Evolutionary conservation across 2,888 invertebrate species (phyloP).

Genomic region (Meganola albula): DNA sequence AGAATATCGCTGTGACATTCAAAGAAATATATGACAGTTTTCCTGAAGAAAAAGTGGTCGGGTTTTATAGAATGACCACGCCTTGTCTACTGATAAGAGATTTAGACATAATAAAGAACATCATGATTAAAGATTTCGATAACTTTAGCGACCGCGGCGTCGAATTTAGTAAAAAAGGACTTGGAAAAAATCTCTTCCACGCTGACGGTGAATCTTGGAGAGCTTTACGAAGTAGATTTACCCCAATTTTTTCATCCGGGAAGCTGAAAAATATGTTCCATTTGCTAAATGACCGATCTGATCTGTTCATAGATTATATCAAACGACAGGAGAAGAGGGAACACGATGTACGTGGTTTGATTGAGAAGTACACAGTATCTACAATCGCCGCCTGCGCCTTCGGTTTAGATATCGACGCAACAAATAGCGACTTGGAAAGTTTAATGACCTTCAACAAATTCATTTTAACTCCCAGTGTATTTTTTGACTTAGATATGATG

Average conservation of each 20-base stretch:
- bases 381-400: slow-evolving; percentile 23
- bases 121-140: slow-evolving; percentile 47
- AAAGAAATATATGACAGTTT: slow-evolving; percentile 24
- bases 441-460: slow-evolving; percentile 10
- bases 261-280: slow-evolving; percentile 40
- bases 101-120: slow-evolving; percentile 41
- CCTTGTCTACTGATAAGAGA: slow-evolving; percentile 40
- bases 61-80: slow-evolving; percentile 33
- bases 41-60: slow-evolving; percentile 31
- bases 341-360: slow-evolving; percentile 17
- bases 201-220: slow-evolving; percentile 35
- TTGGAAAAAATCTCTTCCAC: slow-evolving; percentile 36
- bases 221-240: slow-evolving; percentile 30
- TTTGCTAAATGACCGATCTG: slow-evolving; percentile 28
- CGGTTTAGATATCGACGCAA: slow-evolving; percentile 23
- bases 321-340: slow-evolving; percentile 7
- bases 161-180: slow-evolving; percentile 29
- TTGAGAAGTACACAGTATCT: slow-evolving; percentile 26
- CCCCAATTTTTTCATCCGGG: slow-evolving; percentile 37
- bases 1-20: slow-evolving; percentile 18
- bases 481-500: slow-evolving; percentile 24
- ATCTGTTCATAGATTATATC: slow-evolving; percentile 14
- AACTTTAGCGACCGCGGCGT: slow-evolving; percentile 32
- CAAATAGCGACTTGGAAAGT: slow-evolving; percentile 1
- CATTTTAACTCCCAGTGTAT: slow-evolving; percentile 11